phyloP scores from a whole-genome alignment of 1,140 invertebrate species.

The Varroa destructor region DNA sequence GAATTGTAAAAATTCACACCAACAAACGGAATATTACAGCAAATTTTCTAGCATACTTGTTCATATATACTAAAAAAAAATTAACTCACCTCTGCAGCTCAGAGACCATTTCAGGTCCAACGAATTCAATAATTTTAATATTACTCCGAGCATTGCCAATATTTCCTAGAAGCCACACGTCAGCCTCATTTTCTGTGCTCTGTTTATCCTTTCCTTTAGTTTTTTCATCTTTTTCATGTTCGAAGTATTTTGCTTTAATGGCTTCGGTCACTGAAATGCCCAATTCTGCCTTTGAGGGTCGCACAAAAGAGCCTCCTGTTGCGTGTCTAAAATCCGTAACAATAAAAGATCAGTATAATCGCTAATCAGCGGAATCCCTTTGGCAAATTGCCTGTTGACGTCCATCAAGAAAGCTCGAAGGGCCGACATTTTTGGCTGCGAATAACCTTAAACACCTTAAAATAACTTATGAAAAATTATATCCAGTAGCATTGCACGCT shows the following conservation, averaged over 20 bases:
- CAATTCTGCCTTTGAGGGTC: slow-evolving; percentile 31
- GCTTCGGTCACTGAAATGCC: slow-evolving; percentile 32
- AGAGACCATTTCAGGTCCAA: slow-evolving; percentile 33
- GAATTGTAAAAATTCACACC: not conserved
- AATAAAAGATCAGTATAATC: not conserved
- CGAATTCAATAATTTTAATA: slow-evolving; percentile 32
- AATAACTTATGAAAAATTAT: not conserved
- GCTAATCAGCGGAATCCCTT: no score
- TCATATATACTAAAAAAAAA: no score
- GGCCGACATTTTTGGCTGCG: no score
- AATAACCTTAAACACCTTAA: no score
- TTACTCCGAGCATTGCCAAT: slow-evolving; percentile 28
- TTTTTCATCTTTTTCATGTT: slow-evolving; percentile 17
- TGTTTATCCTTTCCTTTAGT: not conserved
- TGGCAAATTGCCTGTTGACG: no score
- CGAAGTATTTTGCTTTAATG: slow-evolving; percentile 31
- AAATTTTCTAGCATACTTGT: no score
- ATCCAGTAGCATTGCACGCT: not conserved
- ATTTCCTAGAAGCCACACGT: slow-evolving; percentile 32
- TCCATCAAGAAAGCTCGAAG: no score
- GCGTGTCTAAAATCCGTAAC: slow-evolving; percentile 28
- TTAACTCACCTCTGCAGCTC: slow-evolving; percentile 32
- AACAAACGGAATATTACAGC: no score
- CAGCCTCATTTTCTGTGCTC: not conserved
- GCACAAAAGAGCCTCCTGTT: slow-evolving; percentile 33